Evolutionary conservation across 2,797 vertebrate species (phyloP).

Genomic region (Microctenopoma steveboyesi): DNA sequence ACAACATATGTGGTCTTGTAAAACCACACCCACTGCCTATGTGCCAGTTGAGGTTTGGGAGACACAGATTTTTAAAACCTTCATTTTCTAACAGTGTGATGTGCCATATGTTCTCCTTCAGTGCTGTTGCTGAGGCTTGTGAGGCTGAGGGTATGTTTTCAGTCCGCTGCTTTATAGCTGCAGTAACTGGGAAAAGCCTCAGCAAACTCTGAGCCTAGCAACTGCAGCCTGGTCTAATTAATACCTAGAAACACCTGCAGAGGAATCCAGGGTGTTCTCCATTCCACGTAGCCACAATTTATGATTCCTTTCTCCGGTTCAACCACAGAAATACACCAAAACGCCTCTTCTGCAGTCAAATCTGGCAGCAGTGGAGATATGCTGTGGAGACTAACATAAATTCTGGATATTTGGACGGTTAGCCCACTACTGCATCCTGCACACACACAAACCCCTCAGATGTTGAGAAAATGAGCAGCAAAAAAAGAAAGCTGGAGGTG

Average conservation of each 20-base stretch:
- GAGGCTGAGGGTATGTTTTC: no score
- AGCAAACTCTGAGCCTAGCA: not conserved
- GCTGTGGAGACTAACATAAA: conserved; percentile 62
- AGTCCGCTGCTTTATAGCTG: not conserved
- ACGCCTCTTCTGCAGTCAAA: conserved; percentile 3
- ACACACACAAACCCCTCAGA: conserved; percentile 6
- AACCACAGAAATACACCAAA: conserved; percentile 2
- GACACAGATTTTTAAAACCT: not conserved
- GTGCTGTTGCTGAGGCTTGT: not conserved
- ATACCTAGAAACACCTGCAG: not conserved
- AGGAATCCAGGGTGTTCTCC: not conserved
- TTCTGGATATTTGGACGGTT: conserved; percentile 66
- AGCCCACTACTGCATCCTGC: conserved; percentile 45
- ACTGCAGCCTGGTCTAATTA: not conserved
- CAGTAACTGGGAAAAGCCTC: not conserved
- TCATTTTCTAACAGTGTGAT: not conserved
- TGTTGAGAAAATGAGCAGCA: conserved; percentile 1
- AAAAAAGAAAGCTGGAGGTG: not conserved
- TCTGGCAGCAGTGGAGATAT: conserved; percentile 31
- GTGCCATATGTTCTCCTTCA: not conserved
- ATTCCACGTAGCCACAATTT: not conserved
- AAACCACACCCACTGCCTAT: not conserved
- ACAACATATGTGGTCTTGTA: not conserved
- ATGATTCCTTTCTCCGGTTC: not conserved
- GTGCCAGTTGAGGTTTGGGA: not conserved